Conservation (phyloP, 1,140 invertebrate species). For the Vanessa tameamea region DNA sequence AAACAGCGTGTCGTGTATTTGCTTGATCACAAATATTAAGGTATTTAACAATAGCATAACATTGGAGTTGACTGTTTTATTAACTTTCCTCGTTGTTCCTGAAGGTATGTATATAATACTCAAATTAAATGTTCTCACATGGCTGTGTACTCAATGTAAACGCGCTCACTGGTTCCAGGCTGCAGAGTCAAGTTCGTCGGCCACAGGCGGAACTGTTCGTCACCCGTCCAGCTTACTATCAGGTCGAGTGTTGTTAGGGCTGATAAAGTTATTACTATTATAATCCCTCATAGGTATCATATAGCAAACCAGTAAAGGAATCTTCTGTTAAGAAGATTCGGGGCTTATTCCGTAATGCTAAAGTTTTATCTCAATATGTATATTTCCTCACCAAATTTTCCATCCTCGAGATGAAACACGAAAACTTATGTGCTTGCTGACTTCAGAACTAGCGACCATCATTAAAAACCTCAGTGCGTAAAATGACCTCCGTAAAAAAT, state of each 20-base stretch:
- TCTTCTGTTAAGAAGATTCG: no score
- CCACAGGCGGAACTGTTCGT: constrained; percentile 15
- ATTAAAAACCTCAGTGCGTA: no score
- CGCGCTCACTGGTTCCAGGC: constrained; percentile 4
- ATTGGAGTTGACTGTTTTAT: no score
- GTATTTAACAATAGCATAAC: not conserved
- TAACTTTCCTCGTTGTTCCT: not conserved
- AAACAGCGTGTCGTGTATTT: not conserved
- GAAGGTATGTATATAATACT: no score
- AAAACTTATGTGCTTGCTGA: no score
- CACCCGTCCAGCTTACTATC: constrained; percentile 16
- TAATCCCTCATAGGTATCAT: not conserved
- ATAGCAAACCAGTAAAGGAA: not conserved
- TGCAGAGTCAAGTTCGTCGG: constrained; percentile 9
- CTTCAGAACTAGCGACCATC: no score
- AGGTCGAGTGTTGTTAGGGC: constrained; percentile 13
- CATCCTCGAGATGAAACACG: no score
- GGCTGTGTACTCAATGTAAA: constrained; percentile 30
- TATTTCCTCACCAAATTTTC: no score
- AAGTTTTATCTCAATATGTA: no score
- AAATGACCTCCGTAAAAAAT: no score
- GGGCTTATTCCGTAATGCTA: no score
- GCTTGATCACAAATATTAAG: not conserved
- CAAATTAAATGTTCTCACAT: not conserved
- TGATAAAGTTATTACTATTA: not conserved